Evolutionary conservation across 2,113 vertebrate species (phyloP), one percentile per base, ranked within the genome.

Genomic region (Otis tarda): DNA sequence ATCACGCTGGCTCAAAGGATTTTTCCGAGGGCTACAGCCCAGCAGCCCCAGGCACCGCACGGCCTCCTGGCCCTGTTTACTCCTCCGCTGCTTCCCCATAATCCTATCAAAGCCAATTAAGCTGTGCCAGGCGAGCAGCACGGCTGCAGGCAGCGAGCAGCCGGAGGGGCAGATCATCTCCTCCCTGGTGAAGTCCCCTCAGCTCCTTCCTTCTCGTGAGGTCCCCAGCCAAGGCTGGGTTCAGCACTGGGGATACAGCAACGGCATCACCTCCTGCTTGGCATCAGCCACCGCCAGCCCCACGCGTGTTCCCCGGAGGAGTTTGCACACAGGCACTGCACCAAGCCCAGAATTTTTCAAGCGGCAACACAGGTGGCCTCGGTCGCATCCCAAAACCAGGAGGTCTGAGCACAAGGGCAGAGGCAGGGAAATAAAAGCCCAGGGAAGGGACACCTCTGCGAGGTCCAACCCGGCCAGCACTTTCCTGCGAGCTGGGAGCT

Each of bases 41-140:
- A 1, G 27, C 7, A 8, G 82, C 71, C 70, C 37, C 89, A 45
- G 70, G 57, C 86, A 16, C 27, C 0, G 0, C 0, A 7, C 83
- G 83, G 53, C 86, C 89, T 92, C 91, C 92, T 88, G 90, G 88
- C 86, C 94, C 83, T 88, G 55, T 74, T 90, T 94, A 53, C 24
- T 93, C 75, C 85, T 77, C n/a, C 0, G 1, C 88, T 83, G 90
- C 76, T 53, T 95, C 75, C 50, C 56, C 4, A 2, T 88, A 94
- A 94, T 94, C 88, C 92, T 60, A 83, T 95, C 92, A 95, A 90
- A 77, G 76, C 45, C 91, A 96, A 90, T 95, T 92, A 95, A 89
- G 86, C 83, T 59, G 53, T 19, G 71, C 89, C 90, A 94, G 94
- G 43, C 17, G 3, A 93, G 78, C 81, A 43, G 88, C 33, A 0